Base-by-base conservation (phyloP, 2,113 vertebrate genomes). In the Anolis carolinensis region DNA sequence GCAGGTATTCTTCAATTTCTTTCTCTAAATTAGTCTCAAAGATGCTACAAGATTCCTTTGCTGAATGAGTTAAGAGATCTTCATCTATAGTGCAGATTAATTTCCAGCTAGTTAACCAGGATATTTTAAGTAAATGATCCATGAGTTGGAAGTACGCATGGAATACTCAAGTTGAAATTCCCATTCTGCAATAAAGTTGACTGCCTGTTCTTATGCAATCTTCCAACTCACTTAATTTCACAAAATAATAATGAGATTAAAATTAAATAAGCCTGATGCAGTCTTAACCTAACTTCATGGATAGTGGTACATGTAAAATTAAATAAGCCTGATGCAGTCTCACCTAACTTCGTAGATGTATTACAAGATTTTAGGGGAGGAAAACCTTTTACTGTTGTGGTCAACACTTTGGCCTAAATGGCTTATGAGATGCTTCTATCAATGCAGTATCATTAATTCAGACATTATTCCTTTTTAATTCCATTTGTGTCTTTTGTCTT, bases 381-480 rank as follows among this genome's bases (percentile, higher is more conserved):
- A 5, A 70, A 48, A 62, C 5, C 11, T 30, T 39, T 59, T 16
- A 6, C 65, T 48, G 18, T 8, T 55, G 20, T 23, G 34, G 55
- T 52, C 73, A 77, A 30, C 23, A 44, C 36, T 76, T 48, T 27
- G 36, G 21, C 11, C 76, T n/a, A 18, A 52, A 23, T 50, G 0
- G 30, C 79, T 87, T 88, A 76, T 78, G 23, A 81, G 78, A 30
- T 88, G 65, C 9, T 70, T 44, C 59, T 75, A 3, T 63, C 52
- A 52, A 3, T 63, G 52, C 27, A 67, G 7, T 76, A 32, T 90
- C 1, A 8, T 76, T 79, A 89, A 84, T 85, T 75, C 32, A 70
- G 30, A 39, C 27, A 44, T 3, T 78, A 30, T 59, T 0, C 25
- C 32, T 30, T 71, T 84, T 81, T 86, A 79, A 34, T 79, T 44